Percentiles rank a stretch among this genome's conserved stretches.
phyloP scores from a whole-genome alignment of 23 tunicate genomes.

The Oikopleura albicans region DNA sequence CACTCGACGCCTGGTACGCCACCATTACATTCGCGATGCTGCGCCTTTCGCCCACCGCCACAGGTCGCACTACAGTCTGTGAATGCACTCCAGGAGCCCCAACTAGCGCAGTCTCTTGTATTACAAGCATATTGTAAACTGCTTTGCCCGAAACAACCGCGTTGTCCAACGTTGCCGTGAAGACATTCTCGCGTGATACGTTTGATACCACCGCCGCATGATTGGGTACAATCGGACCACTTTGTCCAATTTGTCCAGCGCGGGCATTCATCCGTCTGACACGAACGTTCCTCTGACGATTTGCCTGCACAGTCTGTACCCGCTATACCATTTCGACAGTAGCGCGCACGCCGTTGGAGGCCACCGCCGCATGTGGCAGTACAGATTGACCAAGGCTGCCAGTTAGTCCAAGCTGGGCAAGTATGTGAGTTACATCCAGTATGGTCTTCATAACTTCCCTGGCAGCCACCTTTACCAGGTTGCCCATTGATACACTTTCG shows the following conservation, averaged over 20 bases:
- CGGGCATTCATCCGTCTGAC: background rate
- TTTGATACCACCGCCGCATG: background rate
- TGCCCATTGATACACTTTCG: background rate
- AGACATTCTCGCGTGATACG: background rate
- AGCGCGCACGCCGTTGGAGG: background rate
- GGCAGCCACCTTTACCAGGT: background rate
- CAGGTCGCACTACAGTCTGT: background rate
- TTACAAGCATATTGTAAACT: background rate
- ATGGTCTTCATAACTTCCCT: background rate
- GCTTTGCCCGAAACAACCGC: background rate
- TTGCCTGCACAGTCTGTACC: background rate
- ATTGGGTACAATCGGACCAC: background rate
- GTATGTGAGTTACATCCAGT: background rate
- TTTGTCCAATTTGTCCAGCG: background rate
- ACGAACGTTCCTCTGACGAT: background rate
- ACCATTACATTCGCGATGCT: background rate
- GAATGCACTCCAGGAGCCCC: background rate
- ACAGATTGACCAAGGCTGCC: background rate
- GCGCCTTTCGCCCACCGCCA: background rate
- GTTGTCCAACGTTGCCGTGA: background rate
- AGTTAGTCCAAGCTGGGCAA: background rate
- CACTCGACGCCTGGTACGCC: background rate
- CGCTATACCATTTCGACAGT: slow-evolving; percentile 9
- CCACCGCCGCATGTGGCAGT: slow-evolving; percentile 1
- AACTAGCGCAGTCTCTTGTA: background rate